Evolutionary conservation across 2,888 invertebrate species (phyloP).

Genomic region (Nephrotoma flavescens): DNA sequence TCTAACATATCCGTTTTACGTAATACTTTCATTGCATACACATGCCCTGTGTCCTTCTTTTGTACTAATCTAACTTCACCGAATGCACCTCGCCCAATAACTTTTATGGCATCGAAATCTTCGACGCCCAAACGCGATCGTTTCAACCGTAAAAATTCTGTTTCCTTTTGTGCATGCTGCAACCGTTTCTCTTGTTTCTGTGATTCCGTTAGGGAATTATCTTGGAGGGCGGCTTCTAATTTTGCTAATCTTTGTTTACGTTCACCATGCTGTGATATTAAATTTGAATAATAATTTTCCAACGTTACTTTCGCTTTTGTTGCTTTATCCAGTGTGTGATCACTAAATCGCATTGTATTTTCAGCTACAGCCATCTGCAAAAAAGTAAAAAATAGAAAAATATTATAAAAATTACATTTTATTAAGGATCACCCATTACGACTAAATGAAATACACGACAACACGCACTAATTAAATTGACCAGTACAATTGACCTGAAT

Average conservation of each 20-base stretch:
- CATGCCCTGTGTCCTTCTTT: conserved; percentile 98
- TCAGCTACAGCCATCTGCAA: conserved; percentile 60
- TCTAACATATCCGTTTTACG: conserved; percentile 98
- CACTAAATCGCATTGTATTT: conserved; percentile 81
- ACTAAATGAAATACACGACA: neutral
- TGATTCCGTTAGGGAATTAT: conserved; percentile 85
- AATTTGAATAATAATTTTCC: conserved; percentile 98
- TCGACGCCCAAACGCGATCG: conserved; percentile 91
- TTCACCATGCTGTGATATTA: conserved; percentile 94
- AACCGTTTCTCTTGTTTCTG: conserved; percentile 76
- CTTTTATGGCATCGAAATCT: conserved; percentile 96
- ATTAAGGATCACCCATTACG: too few relatives aligned
- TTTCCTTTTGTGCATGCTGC: conserved; percentile 96
- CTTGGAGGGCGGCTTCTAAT: conserved; percentile 91
- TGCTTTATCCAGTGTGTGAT: conserved; percentile 95
- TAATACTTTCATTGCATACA: conserved; percentile 99
- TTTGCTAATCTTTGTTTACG: conserved; percentile 87
- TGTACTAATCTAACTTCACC: conserved; percentile 95
- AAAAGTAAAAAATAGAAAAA: neutral
- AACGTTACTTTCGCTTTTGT: conserved; percentile 97
- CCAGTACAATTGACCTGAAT: neutral
- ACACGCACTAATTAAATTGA: neutral
- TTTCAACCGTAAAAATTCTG: conserved; percentile 93
- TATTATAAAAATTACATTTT: too few relatives aligned
- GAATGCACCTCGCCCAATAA: conserved; percentile 86